A percentile compares a stretch with the other conserved stretches of the same genome.
Evolutionary conservation across 2,888 invertebrate genomes (phyloP).

Genomic region (Psylliodes chrysocephalus): DNA sequence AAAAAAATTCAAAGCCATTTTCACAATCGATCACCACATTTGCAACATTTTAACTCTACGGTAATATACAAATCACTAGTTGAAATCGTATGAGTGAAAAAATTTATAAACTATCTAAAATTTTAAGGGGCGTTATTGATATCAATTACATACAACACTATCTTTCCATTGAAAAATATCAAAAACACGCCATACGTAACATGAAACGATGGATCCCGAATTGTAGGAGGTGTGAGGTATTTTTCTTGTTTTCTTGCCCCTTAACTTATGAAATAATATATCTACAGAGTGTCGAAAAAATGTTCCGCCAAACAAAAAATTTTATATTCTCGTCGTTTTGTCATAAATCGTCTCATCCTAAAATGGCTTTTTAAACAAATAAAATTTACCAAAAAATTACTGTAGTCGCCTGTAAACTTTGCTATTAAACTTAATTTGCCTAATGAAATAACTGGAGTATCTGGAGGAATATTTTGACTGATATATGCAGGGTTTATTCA

Average conservation of each 20-base stretch:
- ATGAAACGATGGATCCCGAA: not conserved
- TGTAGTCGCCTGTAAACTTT: no score
- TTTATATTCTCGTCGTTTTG: no score
- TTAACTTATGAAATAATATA: not conserved
- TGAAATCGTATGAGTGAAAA: not conserved
- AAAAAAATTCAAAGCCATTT: conserved; percentile 21
- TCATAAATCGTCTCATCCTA: no score
- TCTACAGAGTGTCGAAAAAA: no score
- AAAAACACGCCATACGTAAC: not conserved
- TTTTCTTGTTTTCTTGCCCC: not conserved
- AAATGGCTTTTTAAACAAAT: no score
- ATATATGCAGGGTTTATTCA: no score
- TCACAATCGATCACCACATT: conserved; percentile 24
- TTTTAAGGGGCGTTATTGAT: conserved; percentile 26
- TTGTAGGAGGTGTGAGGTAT: conserved; percentile 7
- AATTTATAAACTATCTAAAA: conserved; percentile 23
- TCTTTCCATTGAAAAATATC: not conserved
- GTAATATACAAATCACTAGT: conserved; percentile 10
- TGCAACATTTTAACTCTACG: conserved; percentile 20
- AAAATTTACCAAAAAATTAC: no score
- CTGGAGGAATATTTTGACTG: no score
- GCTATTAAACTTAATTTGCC: no score
- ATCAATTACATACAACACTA: conserved; percentile 17
- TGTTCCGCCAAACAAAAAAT: no score
- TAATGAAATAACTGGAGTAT: no score